Percentiles rank a stretch among this genome's conserved stretches.
phyloP scores from a whole-genome alignment of 2,888 invertebrate genomes.

The Perithous albicinctus region DNA sequence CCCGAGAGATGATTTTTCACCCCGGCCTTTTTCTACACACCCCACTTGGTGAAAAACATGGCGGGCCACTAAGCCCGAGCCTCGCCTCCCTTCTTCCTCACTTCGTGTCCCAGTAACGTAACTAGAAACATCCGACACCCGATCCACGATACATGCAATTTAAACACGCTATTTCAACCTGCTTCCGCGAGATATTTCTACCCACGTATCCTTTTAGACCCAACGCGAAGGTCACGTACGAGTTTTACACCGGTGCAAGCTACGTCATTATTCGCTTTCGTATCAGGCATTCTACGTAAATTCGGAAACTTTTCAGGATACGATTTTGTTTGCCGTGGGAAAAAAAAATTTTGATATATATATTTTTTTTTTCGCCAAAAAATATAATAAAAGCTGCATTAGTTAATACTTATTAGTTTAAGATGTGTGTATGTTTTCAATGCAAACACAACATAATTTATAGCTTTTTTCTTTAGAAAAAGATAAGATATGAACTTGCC shows the following conservation, averaged over 20 bases:
- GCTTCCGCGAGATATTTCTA: constrained; percentile 26
- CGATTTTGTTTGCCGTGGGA: too few species aligned
- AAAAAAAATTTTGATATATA: too few species aligned
- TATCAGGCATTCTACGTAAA: too few species aligned
- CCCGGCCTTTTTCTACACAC: constrained; percentile 86
- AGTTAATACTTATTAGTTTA: too few species aligned
- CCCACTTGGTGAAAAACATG: constrained; percentile 93
- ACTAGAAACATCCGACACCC: background rate
- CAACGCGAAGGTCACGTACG: constrained; percentile 31
- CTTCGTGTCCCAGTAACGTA: constrained; percentile 62
- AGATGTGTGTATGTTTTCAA: too few species aligned
- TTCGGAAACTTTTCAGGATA: too few species aligned
- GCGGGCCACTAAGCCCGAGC: constrained; percentile 85
- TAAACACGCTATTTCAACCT: constrained; percentile 14
- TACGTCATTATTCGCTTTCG: too few species aligned
- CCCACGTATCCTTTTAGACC: constrained; percentile 14
- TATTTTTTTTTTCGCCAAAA: too few species aligned
- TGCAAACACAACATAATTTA: too few species aligned
- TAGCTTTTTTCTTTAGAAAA: too few species aligned
- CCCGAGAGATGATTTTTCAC: constrained; percentile 85
- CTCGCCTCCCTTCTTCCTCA: constrained; percentile 71
- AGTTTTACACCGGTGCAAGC: constrained; percentile 15
- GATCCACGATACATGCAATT: background rate
- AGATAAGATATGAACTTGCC: too few species aligned
- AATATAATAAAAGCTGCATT: too few species aligned